Conservation (phyloP, 2,797 vertebrate genomes). For the Loris lydekkerianus region DNA sequence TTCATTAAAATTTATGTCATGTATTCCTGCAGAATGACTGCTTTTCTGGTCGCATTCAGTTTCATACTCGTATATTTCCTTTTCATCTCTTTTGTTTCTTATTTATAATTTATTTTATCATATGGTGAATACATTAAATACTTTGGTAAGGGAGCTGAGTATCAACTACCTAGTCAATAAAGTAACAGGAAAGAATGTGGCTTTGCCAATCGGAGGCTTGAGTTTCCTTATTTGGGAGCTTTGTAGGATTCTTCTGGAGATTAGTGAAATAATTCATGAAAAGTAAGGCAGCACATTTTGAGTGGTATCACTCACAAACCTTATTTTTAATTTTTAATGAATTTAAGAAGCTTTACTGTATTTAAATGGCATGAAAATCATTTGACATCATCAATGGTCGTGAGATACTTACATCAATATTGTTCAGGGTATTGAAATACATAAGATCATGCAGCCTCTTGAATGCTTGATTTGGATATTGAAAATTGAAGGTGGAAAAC, state of each 20-base stretch:
- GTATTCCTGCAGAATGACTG: not conserved
- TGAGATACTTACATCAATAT: conserved; percentile 93
- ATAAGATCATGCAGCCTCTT: conserved; percentile 96
- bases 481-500: conserved; percentile 99
- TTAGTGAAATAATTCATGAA: not conserved
- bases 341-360: not conserved
- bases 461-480: conserved; percentile 96
- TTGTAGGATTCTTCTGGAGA: not conserved
- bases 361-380: not conserved
- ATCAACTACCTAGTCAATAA: not conserved
- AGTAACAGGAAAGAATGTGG: not conserved
- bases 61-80: not conserved
- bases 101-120: conserved; percentile 1
- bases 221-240: conserved; percentile 4
- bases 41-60: not conserved
- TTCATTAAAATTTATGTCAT: not conserved
- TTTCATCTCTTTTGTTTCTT: not conserved
- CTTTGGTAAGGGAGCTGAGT: not conserved
- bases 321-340: not conserved
- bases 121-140: not conserved
- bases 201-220: not conserved
- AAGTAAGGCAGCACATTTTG: not conserved
- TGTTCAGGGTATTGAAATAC: conserved; percentile 99
- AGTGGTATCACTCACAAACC: not conserved
- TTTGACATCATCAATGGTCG: fast-evolving